Percentiles rank a stretch among this genome's conserved stretches.
These are phyloP conservation scores for Macrosteles quadrilineatus DNA, from an alignment of 1,140 invertebrate genomes.

Conservation along the genomic window DNA sequence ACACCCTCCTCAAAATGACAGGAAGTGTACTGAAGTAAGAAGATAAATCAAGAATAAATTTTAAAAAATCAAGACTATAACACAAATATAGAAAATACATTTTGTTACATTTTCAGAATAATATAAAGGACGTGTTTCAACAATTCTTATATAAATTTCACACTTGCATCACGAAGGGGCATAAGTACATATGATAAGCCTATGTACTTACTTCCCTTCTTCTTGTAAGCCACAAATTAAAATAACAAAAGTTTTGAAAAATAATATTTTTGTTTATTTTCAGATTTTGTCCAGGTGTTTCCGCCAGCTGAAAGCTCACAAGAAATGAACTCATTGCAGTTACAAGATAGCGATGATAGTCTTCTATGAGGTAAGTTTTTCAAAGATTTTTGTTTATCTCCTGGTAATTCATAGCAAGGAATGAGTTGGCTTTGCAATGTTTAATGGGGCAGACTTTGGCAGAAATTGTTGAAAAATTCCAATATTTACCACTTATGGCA, in stretches of 20 bases:
- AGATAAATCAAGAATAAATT: too few relatives aligned
- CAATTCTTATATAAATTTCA: background rate
- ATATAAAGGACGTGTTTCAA: background rate
- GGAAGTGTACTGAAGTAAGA: too few relatives aligned
- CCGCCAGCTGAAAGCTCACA: slow-evolving; percentile 15
- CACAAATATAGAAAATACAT: background rate
- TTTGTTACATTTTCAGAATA: background rate
- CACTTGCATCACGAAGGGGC: background rate
- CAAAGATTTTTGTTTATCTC: too few relatives aligned
- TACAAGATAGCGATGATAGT: slow-evolving; percentile 27
- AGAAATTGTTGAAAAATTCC: too few relatives aligned
- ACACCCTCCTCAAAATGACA: too few relatives aligned
- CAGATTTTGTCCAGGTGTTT: slow-evolving; percentile 7
- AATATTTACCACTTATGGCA: too few relatives aligned
- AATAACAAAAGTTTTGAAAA: background rate
- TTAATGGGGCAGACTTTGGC: too few relatives aligned
- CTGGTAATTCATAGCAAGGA: too few relatives aligned
- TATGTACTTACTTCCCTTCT: background rate
- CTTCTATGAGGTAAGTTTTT: slow-evolving; percentile 19
- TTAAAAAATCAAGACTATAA: background rate
- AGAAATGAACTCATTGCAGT: slow-evolving; percentile 3
- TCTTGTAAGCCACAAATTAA: background rate
- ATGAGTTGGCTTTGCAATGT: too few relatives aligned
- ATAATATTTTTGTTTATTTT: background rate
- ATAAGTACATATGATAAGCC: too few relatives aligned